Base-by-base conservation (phyloP, 2,888 invertebrate genomes). In the Oligia strigilis region DNA sequence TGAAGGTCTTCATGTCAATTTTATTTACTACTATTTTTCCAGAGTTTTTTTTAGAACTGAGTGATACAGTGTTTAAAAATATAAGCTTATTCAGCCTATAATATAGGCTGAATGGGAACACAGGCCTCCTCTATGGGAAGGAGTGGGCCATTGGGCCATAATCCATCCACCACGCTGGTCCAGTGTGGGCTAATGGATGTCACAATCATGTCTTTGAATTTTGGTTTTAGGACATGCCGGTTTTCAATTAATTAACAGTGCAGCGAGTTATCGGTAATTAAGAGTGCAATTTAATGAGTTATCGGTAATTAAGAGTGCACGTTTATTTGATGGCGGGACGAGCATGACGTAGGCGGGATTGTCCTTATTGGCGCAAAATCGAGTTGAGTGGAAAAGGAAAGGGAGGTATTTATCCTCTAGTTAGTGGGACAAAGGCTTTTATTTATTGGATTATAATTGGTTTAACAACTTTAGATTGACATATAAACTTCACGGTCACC, bases 401-500 rank as follows among this genome's bases (percentile, higher is more conserved):
- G 14, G 1, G 5, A 13, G 14, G 60, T 5, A 0, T n/a, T n/a
- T 5, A 6, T 5, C 29, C 29, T 29, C n/a, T 11, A 60, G 58
- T 23, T 11, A 60, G 3, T 0, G 4, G 9, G 23, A 14, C 23
- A 58, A 9, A 58, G 11, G 58, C 0, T 55, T 23, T 58, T 23
- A 23, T 58, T 23, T 23, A 58, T 9, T 58, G 4, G n/a, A 23
- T 46, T 43, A 64, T 29, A 29, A 64, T 58, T 55, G 19, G 9
- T 40, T 46, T 65, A 72, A 52, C 29, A 19, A n/a, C 8, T 5
- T 19, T 23, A 69, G 8, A 62, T 64, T 64, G 4, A 64, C 65
- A 84, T 64, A 74, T 60, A 74, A 40, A 85, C 72, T 79, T 87
- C 67, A 76, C 69, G 72, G 79, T 65, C 66, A n/a, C 36, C 52